Evolutionary conservation across 2,797 vertebrate genomes (phyloP).

Genomic region (Takifugu rubripes): DNA sequence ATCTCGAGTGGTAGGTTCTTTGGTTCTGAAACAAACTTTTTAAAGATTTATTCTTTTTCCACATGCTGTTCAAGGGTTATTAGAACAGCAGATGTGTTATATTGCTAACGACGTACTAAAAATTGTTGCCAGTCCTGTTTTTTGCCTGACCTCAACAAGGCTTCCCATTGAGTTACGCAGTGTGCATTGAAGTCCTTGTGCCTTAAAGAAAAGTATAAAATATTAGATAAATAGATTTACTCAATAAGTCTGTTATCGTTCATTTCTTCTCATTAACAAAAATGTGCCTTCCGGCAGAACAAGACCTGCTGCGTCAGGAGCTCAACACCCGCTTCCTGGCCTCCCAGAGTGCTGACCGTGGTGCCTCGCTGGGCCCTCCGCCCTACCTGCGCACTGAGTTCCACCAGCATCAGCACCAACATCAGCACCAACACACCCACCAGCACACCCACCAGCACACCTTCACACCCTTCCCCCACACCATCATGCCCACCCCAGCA

Average conservation of each 20-base stretch:
- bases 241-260: not conserved
- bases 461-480: conserved; percentile 92
- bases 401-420: conserved; percentile 99
- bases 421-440: conserved; percentile 99
- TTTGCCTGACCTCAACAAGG: conserved; percentile 15
- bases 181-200: not conserved
- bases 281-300: conserved; percentile 73
- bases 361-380: conserved; percentile 88
- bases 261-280: not conserved
- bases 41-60: conserved; percentile 41
- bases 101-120: conserved; percentile 41
- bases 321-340: conserved; percentile 99
- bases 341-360: conserved; percentile 97
- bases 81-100: conserved; percentile 49
- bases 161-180: conserved; percentile 1
- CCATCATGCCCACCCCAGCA: conserved; percentile 90
- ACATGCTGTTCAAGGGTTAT: conserved; percentile 44
- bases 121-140: conserved; percentile 33
- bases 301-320: conserved; percentile 97
- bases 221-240: no score
- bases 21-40: conserved; percentile 57
- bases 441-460: conserved; percentile 99
- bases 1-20: conserved; percentile 47
- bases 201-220: no score
- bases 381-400: conserved; percentile 94